phyloP scores from a whole-genome alignment of 1,140 invertebrate genomes.

The Bombus soroeensis region DNA sequence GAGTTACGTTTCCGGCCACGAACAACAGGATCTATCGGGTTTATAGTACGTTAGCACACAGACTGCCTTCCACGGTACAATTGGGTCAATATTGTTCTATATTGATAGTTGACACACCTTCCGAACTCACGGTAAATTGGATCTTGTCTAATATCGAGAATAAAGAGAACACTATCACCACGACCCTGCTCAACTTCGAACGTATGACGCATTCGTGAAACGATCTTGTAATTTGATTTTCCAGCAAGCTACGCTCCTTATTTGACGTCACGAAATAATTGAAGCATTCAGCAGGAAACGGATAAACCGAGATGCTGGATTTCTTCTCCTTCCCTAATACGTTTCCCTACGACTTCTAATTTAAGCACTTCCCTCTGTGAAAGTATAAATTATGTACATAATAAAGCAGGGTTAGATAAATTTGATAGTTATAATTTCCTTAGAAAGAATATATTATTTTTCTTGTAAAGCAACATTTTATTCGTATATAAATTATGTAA shows the following conservation, averaged over 20 bases:
- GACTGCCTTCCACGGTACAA: not conserved
- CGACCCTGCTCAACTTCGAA: not conserved
- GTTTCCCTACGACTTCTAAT: not conserved
- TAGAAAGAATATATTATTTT: no score
- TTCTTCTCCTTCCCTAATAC: not conserved
- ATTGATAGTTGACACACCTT: constrained; percentile 31
- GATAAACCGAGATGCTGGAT: not conserved
- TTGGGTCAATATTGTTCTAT: constrained; percentile 46
- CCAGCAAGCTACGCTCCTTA: not conserved
- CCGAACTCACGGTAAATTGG: constrained; percentile 26
- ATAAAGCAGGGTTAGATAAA: no score
- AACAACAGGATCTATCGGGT: constrained; percentile 18
- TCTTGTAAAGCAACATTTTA: no score
- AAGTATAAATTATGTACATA: no score
- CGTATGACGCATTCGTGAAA: not conserved
- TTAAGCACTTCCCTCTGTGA: not conserved
- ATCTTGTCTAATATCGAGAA: constrained; percentile 36
- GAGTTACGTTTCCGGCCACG: constrained; percentile 23
- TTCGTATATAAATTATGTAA: no score
- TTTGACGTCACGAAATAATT: not conserved
- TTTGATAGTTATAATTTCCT: no score
- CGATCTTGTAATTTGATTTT: constrained; percentile 6
- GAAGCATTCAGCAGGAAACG: not conserved
- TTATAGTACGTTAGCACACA: constrained; percentile 4
- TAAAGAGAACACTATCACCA: constrained; percentile 4